Percentiles rank a stretch among this genome's conserved stretches.
Conservation (phyloP, 1,140 invertebrate genomes). For the Zaprionus taronus region DNA sequence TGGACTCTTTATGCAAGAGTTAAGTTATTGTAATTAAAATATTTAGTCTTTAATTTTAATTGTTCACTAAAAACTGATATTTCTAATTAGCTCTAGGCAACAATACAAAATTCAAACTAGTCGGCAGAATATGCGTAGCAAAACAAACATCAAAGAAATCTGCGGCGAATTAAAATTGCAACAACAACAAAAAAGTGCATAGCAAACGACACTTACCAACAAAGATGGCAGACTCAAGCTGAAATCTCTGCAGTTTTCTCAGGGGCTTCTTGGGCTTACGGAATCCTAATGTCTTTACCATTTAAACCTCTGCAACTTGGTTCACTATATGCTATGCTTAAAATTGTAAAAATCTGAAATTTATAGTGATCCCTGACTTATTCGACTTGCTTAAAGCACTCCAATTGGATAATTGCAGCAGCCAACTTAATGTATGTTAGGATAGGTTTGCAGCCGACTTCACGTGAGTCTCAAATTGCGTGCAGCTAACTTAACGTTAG, state of each 20-base stretch:
- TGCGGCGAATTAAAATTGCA: slow-evolving; percentile 22
- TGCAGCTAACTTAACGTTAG: slow-evolving; percentile 18
- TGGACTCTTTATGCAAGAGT: not conserved
- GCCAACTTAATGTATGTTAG: slow-evolving; percentile 33
- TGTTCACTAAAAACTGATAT: not conserved
- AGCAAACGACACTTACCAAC: slow-evolving; percentile 22
- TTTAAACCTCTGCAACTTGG: slow-evolving; percentile 13
- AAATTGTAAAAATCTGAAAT: not conserved
- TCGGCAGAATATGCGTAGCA: slow-evolving; percentile 34
- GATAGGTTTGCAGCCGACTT: slow-evolving; percentile 25
- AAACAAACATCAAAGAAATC: slow-evolving; percentile 34
- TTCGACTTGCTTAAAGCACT: not conserved
- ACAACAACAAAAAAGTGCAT: not conserved
- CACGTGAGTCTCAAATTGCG: not conserved
- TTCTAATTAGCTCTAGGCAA: not conserved
- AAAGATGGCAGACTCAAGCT: slow-evolving; percentile 21
- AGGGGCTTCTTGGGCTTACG: not conserved
- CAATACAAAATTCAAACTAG: not conserved
- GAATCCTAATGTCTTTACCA: slow-evolving; percentile 12
- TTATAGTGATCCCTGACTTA: not conserved
- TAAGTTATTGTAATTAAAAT: not conserved
- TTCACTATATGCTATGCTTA: not conserved
- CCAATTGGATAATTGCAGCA: slow-evolving; percentile 19
- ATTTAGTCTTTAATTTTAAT: not conserved
- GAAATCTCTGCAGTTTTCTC: slow-evolving; percentile 15